Base-by-base conservation (phyloP, 1,140 invertebrate genomes). In the Drosophila tristis region DNA sequence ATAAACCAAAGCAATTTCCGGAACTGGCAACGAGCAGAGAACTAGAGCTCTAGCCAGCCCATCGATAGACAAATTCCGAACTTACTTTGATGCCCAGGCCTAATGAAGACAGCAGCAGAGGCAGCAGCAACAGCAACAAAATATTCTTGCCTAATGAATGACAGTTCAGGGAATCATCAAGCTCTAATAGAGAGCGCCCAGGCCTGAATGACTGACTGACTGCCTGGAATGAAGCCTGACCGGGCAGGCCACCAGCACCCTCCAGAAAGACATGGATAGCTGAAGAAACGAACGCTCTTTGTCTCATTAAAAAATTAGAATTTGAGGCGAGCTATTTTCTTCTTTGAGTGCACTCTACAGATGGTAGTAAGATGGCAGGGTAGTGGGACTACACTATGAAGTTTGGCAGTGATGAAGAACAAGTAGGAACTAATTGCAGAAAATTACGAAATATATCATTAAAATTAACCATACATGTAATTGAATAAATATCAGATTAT, bases 1-100 rank as follows among this genome's bases (percentile, higher is more conserved):
- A 75, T 56, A 65, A 79, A 80, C 57, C 77, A 71, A 80, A 80
- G 57, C 57, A 75, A 80, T 80, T 80, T 80, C 78, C 78, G 77
- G 61, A 39, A 31, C 66, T 44, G 43, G 63, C 73, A 75, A 76
- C 57, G 43, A 51, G 48, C 54, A 51, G 45, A 26, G 49, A 13
- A 39, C 35, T 39, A 39, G 11, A 39, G 35, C 15, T 39, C 65
- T 49, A 70, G 64, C 62, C 35, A 20, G 20, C 23, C 0, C 16
- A 48, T 43, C 51, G 59, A 29, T 44, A 48, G 31, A 61, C 39
- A 58, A 66, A 55, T 62, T 48, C 44, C 55, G 57, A 47, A 54
- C 45, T 67, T 56, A 61, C 66, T 80, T 81, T 80, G 78, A 77
- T 59, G 64, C 51, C 45, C 9, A n/a, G 20, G 26, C 65, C 77